Evolutionary conservation across 2,113 vertebrate genomes (phyloP), one percentile per base, ranked within the genome.

Genomic region (Sclerurus mexicanus): DNA sequence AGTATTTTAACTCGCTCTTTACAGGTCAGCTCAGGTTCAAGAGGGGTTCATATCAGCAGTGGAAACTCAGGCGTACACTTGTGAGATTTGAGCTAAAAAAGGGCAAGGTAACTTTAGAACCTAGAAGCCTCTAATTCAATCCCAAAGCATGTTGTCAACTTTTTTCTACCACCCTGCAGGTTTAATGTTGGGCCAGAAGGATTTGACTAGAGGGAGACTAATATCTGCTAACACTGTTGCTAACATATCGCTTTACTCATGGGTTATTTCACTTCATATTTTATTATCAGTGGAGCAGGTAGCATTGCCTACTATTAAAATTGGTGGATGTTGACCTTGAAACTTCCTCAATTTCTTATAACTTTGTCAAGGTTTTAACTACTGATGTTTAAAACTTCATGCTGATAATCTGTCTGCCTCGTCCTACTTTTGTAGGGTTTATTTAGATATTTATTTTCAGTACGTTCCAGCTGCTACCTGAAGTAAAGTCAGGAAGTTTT

Each of bases 201-300:
- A 73, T 93, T 76, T 83, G 71, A 87, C 31, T 74, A 60, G 82
- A 85, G 52, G 35, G 74, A 90, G 50, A 52, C 52, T 64, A 82
- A 89, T 94, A 89, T 85, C 74, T 94, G 12, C 39, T 81, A 91
- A 85, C 47, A 28, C 33, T 39, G 18, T 64, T 91, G 24, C 60
- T 87, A 89, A 74, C 62, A 56, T 69, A 89, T 53, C 91, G 60
- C 87, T 81, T 94, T 93, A 89, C 66, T 95, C 7, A 4, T 75
- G 74, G 85, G 49, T 93, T 93, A 60, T 95, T 96, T 94, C 62
- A 68, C 83, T 95, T 77, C 3, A 7, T 55, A 55, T 92, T 93
- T 94, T 95, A 93, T 89, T 89, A 84, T n/a, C 86, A 92, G 42
- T n/a, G 60, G 60, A 90, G 85, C 3, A 0, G 68, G 77, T 58